Conservation (phyloP, 37 sponge, comb jelly and placozoan genomes). For the Eunapius fragilis region DNA sequence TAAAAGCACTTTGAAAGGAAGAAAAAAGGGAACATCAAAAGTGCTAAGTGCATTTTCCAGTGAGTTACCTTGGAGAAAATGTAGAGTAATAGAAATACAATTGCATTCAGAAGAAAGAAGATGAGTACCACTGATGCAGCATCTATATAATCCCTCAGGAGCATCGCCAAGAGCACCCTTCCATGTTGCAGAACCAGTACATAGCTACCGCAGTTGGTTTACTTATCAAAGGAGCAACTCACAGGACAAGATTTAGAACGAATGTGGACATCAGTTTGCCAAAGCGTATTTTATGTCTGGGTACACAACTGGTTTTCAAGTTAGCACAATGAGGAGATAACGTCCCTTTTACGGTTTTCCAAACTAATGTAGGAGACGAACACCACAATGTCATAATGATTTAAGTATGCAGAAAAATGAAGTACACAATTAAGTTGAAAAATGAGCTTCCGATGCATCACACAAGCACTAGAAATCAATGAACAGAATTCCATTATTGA, state of each 20-base stretch:
- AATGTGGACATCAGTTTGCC: not conserved
- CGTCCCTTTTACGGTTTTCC: too few relatives aligned
- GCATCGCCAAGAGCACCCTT: conserved; percentile 29
- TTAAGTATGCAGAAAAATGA: too few relatives aligned
- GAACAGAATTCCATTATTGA: not conserved
- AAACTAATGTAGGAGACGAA: too few relatives aligned
- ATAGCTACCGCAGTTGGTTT: too few relatives aligned
- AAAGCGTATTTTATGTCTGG: not conserved
- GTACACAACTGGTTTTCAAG: not conserved
- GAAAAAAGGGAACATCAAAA: not conserved
- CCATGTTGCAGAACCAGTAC: too few relatives aligned
- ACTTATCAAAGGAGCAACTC: not conserved
- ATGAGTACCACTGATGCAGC: conserved; percentile 43
- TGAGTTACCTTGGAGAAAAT: conserved; percentile 43
- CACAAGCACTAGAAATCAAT: too few relatives aligned
- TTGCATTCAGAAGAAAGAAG: conserved; percentile 63
- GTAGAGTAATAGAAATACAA: conserved; percentile 50
- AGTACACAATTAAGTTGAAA: too few relatives aligned
- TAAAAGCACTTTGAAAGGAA: conserved; percentile 13
- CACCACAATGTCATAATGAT: not conserved
- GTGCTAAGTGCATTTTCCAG: too few relatives aligned
- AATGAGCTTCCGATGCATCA: too few relatives aligned
- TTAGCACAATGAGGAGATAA: not conserved
- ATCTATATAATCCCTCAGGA: not conserved
- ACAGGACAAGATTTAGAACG: not conserved